phyloP scores from a whole-genome alignment of 1,140 invertebrate species.

The Zophobas morio region DNA sequence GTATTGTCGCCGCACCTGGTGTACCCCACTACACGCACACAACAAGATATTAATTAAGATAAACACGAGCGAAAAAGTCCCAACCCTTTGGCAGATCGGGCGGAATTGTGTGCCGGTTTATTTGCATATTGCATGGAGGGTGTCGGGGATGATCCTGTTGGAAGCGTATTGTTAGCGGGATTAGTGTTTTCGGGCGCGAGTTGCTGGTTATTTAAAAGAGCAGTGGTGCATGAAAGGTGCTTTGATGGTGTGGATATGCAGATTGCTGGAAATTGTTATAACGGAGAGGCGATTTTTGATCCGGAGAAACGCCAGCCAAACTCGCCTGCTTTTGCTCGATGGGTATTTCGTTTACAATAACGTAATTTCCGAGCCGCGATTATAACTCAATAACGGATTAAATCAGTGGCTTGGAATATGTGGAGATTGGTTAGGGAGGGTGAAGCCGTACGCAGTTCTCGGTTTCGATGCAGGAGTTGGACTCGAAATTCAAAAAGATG shows the following conservation, averaged over 20 bases:
- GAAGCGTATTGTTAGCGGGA: background rate
- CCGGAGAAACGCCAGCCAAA: background rate
- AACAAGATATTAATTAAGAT: conserved; percentile 27
- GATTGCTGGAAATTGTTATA: conserved; percentile 24
- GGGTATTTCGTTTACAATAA: conserved; percentile 17
- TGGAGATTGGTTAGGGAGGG: background rate
- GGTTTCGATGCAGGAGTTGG: no score
- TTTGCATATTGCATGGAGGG: conserved; percentile 1
- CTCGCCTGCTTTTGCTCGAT: background rate
- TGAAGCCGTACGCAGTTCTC: no score
- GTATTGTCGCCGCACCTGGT: background rate
- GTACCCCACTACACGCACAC: background rate
- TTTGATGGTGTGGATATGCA: background rate
- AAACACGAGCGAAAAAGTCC: conserved; percentile 7
- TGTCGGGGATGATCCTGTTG: background rate
- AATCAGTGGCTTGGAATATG: conserved; percentile 5
- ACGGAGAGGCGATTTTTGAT: background rate
- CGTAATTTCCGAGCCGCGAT: conserved; percentile 10
- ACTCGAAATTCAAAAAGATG: no score
- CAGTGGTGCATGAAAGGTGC: background rate
- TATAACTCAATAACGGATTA: conserved; percentile 26
- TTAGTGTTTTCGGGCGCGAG: background rate
- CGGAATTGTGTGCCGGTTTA: background rate
- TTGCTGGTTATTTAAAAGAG: background rate
- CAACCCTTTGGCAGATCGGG: background rate